Conservation (phyloP, 2,797 vertebrate genomes). For the Gallinago nigripennis region DNA sequence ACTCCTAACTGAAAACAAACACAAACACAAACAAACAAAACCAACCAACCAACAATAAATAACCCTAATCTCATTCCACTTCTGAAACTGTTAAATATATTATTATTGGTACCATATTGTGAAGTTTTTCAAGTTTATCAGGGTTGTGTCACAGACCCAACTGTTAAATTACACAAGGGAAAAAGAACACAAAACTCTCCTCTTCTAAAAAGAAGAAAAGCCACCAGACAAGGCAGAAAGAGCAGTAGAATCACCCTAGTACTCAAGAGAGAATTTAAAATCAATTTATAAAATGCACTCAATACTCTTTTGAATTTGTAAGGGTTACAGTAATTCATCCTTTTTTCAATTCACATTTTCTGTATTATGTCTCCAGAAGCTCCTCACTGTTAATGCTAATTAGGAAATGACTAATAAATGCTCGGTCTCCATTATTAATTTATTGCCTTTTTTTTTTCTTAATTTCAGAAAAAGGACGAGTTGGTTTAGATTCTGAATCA, state of each 20-base stretch:
- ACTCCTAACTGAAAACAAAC: not conserved
- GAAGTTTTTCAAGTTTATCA: not conserved
- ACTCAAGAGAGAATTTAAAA: not conserved
- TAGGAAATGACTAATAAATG: not conserved
- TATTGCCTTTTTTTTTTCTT: not conserved
- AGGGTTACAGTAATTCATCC: not conserved
- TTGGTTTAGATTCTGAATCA: not conserved
- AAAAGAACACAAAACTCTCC: not conserved
- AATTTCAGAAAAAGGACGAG: not conserved
- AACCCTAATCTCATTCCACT: not conserved
- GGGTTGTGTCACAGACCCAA: not conserved
- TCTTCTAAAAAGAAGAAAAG: not conserved
- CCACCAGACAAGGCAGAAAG: not conserved
- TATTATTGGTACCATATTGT: not conserved
- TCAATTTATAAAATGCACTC: not conserved
- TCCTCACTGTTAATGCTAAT: not conserved
- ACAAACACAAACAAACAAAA: not conserved
- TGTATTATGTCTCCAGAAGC: not conserved
- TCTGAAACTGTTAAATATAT: not conserved
- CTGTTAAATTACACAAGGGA: not conserved
- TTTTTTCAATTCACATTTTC: not conserved
- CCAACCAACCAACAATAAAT: too few relatives aligned
- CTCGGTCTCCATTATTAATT: not conserved
- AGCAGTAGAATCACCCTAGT: not conserved
- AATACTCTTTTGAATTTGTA: not conserved